Percentiles rank a stretch among this genome's conserved stretches.
These are phyloP conservation scores for Arctopsyche grandis DNA, from an alignment of 1,140 invertebrate species.

Conservation along the genomic window DNA sequence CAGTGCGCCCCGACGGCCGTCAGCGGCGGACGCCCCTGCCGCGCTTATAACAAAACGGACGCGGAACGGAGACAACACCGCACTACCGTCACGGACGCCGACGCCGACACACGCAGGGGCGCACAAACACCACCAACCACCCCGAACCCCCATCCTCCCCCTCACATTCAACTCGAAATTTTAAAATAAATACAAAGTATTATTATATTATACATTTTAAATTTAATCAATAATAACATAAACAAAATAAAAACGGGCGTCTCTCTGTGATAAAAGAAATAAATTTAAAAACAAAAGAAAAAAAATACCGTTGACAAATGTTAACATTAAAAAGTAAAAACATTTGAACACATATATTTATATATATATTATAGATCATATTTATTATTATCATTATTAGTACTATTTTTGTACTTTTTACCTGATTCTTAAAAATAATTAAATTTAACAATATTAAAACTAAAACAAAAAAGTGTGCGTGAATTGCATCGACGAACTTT, in stretches of 20 bases:
- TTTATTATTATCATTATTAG: constrained; percentile 11
- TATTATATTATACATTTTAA: no score
- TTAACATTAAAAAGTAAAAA: background rate
- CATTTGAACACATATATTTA: background rate
- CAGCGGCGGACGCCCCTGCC: constrained; percentile 15
- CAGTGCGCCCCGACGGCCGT: constrained; percentile 29
- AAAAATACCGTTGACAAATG: background rate
- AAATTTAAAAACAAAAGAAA: background rate
- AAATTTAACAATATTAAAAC: background rate
- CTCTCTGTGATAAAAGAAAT: background rate
- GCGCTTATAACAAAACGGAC: background rate
- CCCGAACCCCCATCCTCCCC: background rate
- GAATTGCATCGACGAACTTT: background rate
- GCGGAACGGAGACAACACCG: background rate
- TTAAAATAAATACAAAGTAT: no score
- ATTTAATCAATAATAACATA: no score
- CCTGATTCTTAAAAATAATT: constrained; percentile 15
- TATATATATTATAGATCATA: constrained; percentile 5
- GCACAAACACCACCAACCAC: background rate
- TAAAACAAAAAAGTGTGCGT: background rate
- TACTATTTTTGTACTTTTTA: constrained; percentile 44
- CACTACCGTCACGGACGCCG: constrained; percentile 2
- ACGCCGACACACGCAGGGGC: background rate
- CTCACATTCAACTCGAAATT: background rate
- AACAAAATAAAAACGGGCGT: background rate